Percentiles rank a stretch among this genome's conserved stretches.
Conservation (phyloP, 2,113 vertebrate species). For the Aramus guarauna region DNA sequence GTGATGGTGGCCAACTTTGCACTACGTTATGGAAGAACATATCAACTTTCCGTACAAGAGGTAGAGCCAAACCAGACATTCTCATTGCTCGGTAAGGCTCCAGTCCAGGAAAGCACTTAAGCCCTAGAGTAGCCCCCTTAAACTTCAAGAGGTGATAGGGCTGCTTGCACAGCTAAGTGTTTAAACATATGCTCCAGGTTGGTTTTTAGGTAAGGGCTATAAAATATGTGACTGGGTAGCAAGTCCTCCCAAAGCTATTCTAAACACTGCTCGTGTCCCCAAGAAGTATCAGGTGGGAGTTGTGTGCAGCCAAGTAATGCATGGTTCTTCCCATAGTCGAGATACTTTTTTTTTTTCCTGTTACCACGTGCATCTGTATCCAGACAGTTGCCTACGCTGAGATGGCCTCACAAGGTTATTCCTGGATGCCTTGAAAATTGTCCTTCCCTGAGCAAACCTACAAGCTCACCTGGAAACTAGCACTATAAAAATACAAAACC, state of each 20-base stretch:
- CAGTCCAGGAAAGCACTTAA: neutral
- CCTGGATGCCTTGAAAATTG: neutral
- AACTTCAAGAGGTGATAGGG: neutral
- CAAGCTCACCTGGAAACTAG: neutral
- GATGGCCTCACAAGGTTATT: neutral
- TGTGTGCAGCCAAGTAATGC: neutral
- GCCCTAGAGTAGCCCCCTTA: neutral
- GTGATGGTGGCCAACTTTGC: neutral
- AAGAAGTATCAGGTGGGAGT: neutral
- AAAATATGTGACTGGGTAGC: neutral
- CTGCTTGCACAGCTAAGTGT: neutral
- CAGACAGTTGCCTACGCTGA: neutral
- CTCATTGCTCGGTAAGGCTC: neutral
- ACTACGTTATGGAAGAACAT: neutral
- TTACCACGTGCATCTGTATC: neutral
- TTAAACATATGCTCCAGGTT: neutral
- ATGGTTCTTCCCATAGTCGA: neutral
- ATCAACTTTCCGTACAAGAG: neutral
- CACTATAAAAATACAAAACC: neutral
- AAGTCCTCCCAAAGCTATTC: neutral
- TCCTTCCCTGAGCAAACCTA: neutral
- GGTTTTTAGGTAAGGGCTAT: neutral
- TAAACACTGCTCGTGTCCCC: neutral
- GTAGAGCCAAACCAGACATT: neutral
- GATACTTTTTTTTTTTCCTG: accelerated